A percentile compares a stretch with the other conserved stretches of the same genome.
Conservation (phyloP, 1,140 invertebrate species). For the Ceratina calcarata region DNA sequence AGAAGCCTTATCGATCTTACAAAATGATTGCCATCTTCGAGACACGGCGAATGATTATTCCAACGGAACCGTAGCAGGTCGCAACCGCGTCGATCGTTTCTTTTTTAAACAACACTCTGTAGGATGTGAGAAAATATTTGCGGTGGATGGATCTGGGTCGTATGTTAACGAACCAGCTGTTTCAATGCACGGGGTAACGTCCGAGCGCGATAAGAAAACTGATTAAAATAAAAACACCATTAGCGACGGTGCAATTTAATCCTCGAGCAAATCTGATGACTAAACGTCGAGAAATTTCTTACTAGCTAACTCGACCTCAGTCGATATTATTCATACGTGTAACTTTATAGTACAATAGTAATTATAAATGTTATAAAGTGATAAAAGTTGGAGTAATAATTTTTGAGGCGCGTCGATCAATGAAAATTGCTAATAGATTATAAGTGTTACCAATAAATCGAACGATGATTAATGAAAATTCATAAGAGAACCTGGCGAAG, state of each 20-base stretch:
- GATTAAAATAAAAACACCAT: neutral
- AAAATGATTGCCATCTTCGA: neutral
- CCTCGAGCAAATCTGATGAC: neutral
- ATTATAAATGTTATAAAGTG: no score
- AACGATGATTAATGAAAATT: slow-evolving; percentile 45
- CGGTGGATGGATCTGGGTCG: neutral
- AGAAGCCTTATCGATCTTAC: slow-evolving; percentile 22
- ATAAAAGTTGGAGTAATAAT: no score
- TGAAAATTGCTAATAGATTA: neutral
- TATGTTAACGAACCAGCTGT: neutral
- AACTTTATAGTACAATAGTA: no score
- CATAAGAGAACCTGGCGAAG: slow-evolving; percentile 19
- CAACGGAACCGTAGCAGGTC: no score
- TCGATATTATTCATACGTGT: neutral
- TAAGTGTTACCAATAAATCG: neutral
- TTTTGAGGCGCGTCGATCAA: neutral
- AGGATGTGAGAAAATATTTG: neutral
- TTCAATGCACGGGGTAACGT: neutral
- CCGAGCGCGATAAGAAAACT: neutral
- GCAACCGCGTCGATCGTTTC: neutral
- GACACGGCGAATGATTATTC: neutral
- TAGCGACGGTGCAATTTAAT: neutral
- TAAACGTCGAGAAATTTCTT: no score
- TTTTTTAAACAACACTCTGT: neutral
- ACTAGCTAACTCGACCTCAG: neutral